A percentile compares a stretch with the other conserved stretches of the same genome.
Evolutionary conservation across 37 sponge, comb jelly and placozoan species (phyloP).

Genomic region (Oscarella lobularis): DNA sequence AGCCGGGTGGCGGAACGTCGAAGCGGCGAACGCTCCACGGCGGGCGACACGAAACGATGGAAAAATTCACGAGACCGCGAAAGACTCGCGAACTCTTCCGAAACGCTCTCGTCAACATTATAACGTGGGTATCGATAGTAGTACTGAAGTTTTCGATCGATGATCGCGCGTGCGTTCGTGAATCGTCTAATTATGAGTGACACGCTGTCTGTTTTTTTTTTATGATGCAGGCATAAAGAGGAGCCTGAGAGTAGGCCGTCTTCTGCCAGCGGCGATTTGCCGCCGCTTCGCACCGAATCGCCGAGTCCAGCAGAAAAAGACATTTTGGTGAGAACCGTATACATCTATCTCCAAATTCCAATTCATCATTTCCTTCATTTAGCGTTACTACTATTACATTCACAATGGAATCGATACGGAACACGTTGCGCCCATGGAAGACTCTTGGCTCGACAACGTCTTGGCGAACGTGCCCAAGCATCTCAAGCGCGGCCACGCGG

Average conservation of each 20-base stretch:
- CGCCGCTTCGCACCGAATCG: conserved; percentile 7
- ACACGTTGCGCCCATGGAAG: conserved; percentile 95
- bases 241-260: conserved; percentile 20
- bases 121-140: conserved; percentile 47
- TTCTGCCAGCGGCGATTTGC: background rate
- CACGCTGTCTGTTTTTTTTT: no score
- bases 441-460: conserved; percentile 72
- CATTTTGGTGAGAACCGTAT: conserved; percentile 38
- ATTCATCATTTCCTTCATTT: background rate
- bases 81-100: conserved; percentile 76
- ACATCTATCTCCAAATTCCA: background rate
- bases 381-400: conserved; percentile 97
- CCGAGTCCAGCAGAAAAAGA: conserved; percentile 71
- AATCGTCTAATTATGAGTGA: no score
- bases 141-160: no score
- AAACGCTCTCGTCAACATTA: conserved; percentile 73
- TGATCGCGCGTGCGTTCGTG: no score
- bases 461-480: conserved; percentile 31
- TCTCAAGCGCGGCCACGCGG: conserved; percentile 7
- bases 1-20: no score
- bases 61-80: conserved; percentile 15
- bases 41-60: background rate
- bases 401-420: conserved; percentile 95
- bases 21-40: no score
- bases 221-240: background rate